Evolutionary conservation across 2,797 vertebrate species (phyloP).

Genomic region (Luscinia megarhynchos): DNA sequence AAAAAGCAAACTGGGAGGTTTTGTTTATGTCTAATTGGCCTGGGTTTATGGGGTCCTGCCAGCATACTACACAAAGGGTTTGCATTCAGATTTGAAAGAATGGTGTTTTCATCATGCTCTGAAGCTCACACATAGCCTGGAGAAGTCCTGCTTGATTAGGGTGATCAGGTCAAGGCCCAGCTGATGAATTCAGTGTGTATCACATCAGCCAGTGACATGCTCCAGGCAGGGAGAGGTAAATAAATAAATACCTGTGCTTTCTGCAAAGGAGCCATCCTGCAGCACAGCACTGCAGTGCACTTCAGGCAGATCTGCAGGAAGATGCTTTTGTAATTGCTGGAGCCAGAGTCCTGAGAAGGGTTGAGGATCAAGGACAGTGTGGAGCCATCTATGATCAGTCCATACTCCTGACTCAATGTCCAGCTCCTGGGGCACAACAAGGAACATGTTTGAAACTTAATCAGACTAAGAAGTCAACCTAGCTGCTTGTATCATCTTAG

Average conservation of each 20-base stretch:
- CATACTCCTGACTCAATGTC: conserved; percentile 88
- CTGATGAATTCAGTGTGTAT: not conserved
- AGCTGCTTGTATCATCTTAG: not conserved
- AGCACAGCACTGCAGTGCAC: conserved; percentile 94
- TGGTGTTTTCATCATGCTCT: not conserved
- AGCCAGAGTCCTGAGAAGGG: conserved; percentile 83
- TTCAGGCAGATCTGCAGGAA: conserved; percentile 95
- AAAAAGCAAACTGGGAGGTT: not conserved
- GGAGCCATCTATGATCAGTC: conserved; percentile 94
- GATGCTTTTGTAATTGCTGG: conserved; percentile 87
- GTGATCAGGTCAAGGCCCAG: not conserved
- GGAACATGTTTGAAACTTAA: not conserved
- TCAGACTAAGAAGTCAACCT: not conserved
- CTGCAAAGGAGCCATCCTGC: conserved; percentile 96
- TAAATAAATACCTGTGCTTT: conserved; percentile 88
- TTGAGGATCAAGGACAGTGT: conserved; percentile 92
- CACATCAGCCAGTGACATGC: not conserved
- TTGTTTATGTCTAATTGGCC: not conserved
- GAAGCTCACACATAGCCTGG: not conserved
- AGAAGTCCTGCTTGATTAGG: not conserved
- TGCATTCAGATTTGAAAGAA: not conserved
- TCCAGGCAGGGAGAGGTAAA: not conserved
- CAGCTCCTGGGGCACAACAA: conserved; percentile 82
- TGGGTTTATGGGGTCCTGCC: not conserved
- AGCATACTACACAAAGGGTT: not conserved